Percentiles rank a stretch among this genome's conserved stretches.
phyloP scores from a whole-genome alignment of 2,888 invertebrate species.

The Drosophila nigritarsus region DNA sequence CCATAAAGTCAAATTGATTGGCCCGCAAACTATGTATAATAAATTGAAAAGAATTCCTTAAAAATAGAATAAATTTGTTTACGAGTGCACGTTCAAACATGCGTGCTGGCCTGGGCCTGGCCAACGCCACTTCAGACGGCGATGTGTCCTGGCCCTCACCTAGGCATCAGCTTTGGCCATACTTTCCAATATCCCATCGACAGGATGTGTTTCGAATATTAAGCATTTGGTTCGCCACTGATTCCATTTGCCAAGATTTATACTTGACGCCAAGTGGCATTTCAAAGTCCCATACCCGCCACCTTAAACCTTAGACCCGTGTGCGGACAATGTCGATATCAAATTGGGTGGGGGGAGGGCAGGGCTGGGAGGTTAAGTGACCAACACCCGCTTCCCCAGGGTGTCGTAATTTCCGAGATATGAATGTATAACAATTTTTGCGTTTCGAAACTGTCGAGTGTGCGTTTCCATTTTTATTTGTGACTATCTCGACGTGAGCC shows the following conservation, averaged over 20 bases:
- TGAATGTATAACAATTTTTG: conserved; percentile 84
- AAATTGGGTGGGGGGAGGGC: conserved; percentile 6
- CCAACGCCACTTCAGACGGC: background rate
- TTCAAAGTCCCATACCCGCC: conserved; percentile 15
- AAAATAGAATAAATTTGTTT: conserved; percentile 59
- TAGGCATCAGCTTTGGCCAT: conserved; percentile 19
- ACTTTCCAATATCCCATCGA: conserved; percentile 65
- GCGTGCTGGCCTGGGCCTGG: background rate
- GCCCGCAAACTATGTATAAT: conserved; percentile 54
- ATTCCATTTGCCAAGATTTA: conserved; percentile 62
- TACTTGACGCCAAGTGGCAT: conserved; percentile 54
- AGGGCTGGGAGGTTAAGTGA: conserved; percentile 52
- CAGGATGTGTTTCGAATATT: conserved; percentile 63
- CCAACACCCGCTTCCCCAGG: conserved; percentile 80
- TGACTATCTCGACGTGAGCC: conserved; percentile 47
- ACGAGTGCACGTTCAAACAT: conserved; percentile 18
- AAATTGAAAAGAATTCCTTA: conserved; percentile 65
- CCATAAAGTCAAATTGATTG: conserved; percentile 56
- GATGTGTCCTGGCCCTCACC: conserved; percentile 8
- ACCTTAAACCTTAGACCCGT: conserved; percentile 7
- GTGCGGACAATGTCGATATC: conserved; percentile 7
- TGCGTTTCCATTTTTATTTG: conserved; percentile 66
- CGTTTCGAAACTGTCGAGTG: conserved; percentile 64
- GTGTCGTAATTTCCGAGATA: conserved; percentile 85
- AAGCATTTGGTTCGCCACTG: conserved; percentile 51